phyloP scores from a whole-genome alignment of 1,140 invertebrate species.

The Pemphigus obesinymphae region DNA sequence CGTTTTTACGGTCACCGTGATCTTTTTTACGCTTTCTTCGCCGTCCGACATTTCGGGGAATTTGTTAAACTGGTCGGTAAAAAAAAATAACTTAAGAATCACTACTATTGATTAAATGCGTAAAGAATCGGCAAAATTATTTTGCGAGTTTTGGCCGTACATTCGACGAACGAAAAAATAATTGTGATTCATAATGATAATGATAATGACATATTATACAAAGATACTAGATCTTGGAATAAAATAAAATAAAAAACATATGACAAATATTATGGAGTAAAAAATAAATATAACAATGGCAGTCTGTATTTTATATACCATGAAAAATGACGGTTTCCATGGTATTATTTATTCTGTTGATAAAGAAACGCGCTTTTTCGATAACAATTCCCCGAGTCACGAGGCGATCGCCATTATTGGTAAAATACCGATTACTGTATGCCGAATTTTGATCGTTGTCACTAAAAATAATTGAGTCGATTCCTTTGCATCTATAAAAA shows the following conservation, averaged over 20 bases:
- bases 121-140: neutral
- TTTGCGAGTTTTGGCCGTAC: neutral
- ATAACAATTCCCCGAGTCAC: neutral
- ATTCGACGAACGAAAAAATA: neutral
- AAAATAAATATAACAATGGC: neutral
- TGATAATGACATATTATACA: constrained; percentile 23
- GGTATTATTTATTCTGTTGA: neutral
- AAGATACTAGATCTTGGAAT: constrained; percentile 25
- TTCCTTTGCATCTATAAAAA: no score
- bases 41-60: constrained; percentile 51
- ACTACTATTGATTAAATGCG: neutral
- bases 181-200: constrained; percentile 4
- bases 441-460: neutral
- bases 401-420: neutral
- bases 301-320: neutral
- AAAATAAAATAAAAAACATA: constrained; percentile 7
- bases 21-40: constrained; percentile 56
- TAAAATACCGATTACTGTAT: neutral
- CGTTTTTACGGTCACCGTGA: constrained; percentile 91
- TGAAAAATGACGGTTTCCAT: constrained; percentile 19
- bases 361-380: constrained; percentile 26
- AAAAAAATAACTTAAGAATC: neutral
- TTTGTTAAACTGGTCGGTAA: neutral
- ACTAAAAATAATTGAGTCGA: no score
- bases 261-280: neutral